Evolutionary conservation across 2,888 invertebrate species (phyloP), one percentile per base, ranked within the genome.

Genomic region (Ectobius pallidus): DNA sequence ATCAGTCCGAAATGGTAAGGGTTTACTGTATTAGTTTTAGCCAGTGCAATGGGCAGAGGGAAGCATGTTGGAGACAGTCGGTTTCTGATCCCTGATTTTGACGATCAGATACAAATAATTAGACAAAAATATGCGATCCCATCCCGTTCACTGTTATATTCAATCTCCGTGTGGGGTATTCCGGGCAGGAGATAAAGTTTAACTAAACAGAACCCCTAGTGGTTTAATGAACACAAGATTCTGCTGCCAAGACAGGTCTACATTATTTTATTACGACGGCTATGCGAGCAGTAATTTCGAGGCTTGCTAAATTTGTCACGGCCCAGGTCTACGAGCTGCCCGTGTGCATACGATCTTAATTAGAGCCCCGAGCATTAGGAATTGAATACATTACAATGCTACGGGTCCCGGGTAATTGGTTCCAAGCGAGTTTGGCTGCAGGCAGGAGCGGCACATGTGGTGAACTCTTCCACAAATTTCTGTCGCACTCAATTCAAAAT

Each of bases 361-460:
- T 63, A 63, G 42, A 25, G 63, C 42, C 42, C 14, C 39, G 39
- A 63, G 63, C 25, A 34, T 39, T 39, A 63, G 63, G 63, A 63
- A 63, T 63, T 63, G 63, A 63, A 63, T 63, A 63, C 42, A 63
- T 63, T 63, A 63, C 22, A 42, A 63, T 63, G 34, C n/a, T n/a
- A n/a, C n/a, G n/a, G n/a, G 34, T 63, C 63, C 16, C 20, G 14
- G 42, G 63, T 63, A 63, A 63, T 63, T 63, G 63, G 63, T 63
- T 63, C 20, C 20, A 32, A 42, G 39, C 39, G 18, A 25, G 0
- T 52, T 52, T 16, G 11, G 16, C 42, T 63, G 3, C 6, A 25
- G 63, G 25, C 3, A 42, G 22, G 25, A 63, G 42, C 25, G 63
- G 6, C 22, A 22, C 16, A 63, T n/a, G 25, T 9, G 1, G n/a